Evolutionary conservation across 1,140 invertebrate genomes (phyloP).

Genomic region (Palaemon carinicauda): DNA sequence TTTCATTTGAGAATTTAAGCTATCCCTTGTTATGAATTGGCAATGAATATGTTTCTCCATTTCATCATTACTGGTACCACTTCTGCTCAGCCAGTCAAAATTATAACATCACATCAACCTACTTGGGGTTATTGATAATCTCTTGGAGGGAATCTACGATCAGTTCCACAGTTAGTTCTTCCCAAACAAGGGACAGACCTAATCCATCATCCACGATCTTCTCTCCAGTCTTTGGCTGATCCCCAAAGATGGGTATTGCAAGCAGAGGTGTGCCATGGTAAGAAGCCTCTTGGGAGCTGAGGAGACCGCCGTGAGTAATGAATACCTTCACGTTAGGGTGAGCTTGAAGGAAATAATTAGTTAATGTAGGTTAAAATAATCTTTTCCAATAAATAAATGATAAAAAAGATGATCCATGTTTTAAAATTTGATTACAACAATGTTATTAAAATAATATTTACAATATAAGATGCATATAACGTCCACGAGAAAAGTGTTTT

Average conservation of each 20-base stretch:
- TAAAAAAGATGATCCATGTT: background rate
- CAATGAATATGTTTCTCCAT: too few species aligned
- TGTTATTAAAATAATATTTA: too few species aligned
- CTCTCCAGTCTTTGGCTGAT: conserved; percentile 13
- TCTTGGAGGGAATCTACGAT: conserved; percentile 3
- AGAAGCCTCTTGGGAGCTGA: conserved; percentile 5
- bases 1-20: too few species aligned
- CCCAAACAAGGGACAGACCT: conserved; percentile 3
- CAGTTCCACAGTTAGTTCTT: conserved; percentile 19
- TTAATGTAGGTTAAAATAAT: background rate
- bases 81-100: too few species aligned
- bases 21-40: too few species aligned
- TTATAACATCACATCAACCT: background rate
- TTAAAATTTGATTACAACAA: background rate
- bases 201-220: background rate
- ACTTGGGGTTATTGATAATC: conserved; percentile 15
- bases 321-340: conserved; percentile 31
- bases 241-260: conserved; percentile 14
- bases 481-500: too few species aligned
- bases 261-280: conserved; percentile 33
- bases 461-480: too few species aligned
- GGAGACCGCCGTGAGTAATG: conserved; percentile 26
- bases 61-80: too few species aligned
- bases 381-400: background rate
- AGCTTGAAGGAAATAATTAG: background rate